Evolutionary conservation across 2,888 invertebrate species (phyloP).

Genomic region (Cephus rjabovi): DNA sequence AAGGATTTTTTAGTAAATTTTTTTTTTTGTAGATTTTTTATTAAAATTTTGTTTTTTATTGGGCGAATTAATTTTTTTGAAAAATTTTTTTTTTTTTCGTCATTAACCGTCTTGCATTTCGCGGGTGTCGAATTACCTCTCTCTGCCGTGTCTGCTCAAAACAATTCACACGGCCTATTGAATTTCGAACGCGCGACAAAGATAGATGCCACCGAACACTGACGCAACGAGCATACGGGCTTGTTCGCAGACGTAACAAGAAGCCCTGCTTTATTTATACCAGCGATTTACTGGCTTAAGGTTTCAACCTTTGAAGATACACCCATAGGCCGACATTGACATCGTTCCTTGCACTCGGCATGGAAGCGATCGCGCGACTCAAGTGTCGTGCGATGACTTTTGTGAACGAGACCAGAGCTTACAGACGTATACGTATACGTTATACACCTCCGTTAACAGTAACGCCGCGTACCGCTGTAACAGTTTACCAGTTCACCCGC

Average conservation of each 20-base stretch:
- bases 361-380: not conserved
- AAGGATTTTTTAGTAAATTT: not conserved
- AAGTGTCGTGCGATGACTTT: not conserved
- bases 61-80: not conserved
- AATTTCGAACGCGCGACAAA: not conserved
- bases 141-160: not conserved
- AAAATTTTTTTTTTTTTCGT: too few species aligned
- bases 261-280: slow-evolving; percentile 1
- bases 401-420: not conserved
- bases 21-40: not conserved
- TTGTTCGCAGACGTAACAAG: not conserved
- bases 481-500: not conserved
- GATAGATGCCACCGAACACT: not conserved
- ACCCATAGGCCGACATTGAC: not conserved
- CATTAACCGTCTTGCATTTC: not conserved
- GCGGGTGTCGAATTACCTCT: not conserved
- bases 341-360: not conserved
- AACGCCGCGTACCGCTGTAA: too few species aligned
- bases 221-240: not conserved
- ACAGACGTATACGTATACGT: not conserved
- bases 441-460: not conserved
- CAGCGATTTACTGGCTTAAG: slow-evolving; percentile 4
- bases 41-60: too few species aligned
- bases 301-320: slow-evolving; percentile 1
- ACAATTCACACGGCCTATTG: not conserved